Conservation (phyloP, 2,888 invertebrate genomes). For the Oasisia sp. region DNA sequence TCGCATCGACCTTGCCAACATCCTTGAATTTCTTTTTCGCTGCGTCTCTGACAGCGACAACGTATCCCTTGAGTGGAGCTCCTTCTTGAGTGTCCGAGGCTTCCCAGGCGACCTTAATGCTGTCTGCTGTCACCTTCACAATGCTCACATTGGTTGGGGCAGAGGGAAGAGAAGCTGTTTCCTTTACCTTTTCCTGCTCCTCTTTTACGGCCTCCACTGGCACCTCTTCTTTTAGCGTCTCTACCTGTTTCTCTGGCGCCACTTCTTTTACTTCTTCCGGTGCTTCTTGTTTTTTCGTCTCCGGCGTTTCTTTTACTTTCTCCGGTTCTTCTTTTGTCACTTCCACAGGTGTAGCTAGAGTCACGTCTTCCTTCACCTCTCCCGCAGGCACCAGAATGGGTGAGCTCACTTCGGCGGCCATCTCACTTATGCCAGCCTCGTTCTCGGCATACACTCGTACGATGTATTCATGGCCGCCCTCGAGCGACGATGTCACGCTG, state of each 20-base stretch:
- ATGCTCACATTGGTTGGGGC: conserved; percentile 25
- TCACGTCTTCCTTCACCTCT: conserved; percentile 22
- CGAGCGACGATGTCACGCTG: conserved; percentile 29
- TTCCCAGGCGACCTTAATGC: conserved; percentile 31
- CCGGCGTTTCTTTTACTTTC: background rate
- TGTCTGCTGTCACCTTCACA: conserved; percentile 23
- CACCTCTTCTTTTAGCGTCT: conserved; percentile 23
- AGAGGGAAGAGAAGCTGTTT: background rate
- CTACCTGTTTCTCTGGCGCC: background rate
- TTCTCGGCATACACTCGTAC: conserved; percentile 42
- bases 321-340: conserved; percentile 12
- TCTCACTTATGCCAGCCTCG: conserved; percentile 36
- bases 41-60: conserved; percentile 36
- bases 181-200: conserved; percentile 17
- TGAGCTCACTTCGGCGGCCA: conserved; percentile 35
- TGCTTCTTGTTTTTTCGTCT: background rate
- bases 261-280: background rate
- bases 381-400: background rate
- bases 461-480: conserved; percentile 35
- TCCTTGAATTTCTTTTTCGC: conserved; percentile 41
- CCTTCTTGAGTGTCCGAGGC: conserved; percentile 30
- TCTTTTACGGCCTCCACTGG: conserved; percentile 13
- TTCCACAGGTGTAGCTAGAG: background rate
- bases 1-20: conserved; percentile 32
- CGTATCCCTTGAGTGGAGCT: conserved; percentile 28